Conservation (phyloP, 1,140 invertebrate genomes). For the Venturia canescens region DNA sequence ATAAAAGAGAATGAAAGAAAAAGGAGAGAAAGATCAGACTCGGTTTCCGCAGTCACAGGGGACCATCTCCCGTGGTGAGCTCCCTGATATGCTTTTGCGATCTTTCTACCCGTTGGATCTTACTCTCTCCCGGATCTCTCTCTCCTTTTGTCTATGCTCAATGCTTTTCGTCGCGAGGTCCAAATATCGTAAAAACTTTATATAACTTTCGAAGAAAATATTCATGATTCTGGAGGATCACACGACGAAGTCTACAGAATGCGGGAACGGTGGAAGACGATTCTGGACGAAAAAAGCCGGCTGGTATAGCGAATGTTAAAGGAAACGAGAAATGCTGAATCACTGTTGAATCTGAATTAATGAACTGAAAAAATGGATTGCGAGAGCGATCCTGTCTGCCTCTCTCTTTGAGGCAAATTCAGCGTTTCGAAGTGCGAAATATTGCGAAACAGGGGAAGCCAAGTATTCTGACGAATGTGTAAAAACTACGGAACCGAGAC, state of each 20-base stretch:
- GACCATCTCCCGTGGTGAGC: slow-evolving; percentile 48
- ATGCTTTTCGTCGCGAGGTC: slow-evolving; percentile 51
- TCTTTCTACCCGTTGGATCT: neutral
- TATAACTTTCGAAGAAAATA: slow-evolving; percentile 70
- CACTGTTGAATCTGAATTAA: neutral
- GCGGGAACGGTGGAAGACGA: slow-evolving; percentile 40
- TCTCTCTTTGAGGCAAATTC: too few relatives aligned
- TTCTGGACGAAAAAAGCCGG: slow-evolving; percentile 22
- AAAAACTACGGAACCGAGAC: neutral
- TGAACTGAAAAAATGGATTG: neutral
- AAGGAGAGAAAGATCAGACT: slow-evolving; percentile 10
- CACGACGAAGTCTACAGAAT: slow-evolving; percentile 38
- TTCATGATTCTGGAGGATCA: slow-evolving; percentile 40
- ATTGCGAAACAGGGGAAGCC: neutral
- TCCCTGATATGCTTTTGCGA: slow-evolving; percentile 52
- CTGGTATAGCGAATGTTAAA: slow-evolving; percentile 20
- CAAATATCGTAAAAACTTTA: slow-evolving; percentile 76
- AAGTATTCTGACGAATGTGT: neutral
- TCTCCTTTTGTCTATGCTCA: too few relatives aligned
- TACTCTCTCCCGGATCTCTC: neutral
- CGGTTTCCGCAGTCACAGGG: slow-evolving; percentile 42
- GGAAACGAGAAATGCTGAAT: slow-evolving; percentile 35
- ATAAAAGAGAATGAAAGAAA: slow-evolving; percentile 21
- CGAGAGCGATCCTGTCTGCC: too few relatives aligned
- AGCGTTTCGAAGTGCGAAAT: neutral